A percentile compares a stretch with the other conserved stretches of the same genome.
Conservation (phyloP, 1,140 invertebrate species). For the Scaptomyza montana region DNA sequence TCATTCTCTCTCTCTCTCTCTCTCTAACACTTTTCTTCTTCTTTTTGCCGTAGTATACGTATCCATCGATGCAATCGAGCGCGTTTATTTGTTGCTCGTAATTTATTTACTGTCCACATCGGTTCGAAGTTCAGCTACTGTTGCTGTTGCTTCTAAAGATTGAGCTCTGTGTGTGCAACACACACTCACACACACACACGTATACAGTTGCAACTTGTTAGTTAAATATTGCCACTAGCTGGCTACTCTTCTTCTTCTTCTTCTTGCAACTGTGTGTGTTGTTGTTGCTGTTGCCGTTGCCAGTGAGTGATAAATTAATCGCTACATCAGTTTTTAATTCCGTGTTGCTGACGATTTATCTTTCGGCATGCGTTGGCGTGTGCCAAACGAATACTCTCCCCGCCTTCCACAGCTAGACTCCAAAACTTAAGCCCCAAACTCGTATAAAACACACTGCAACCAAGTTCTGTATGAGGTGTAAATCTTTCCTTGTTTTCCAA, state of each 20-base stretch:
- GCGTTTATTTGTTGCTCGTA: conserved; percentile 82
- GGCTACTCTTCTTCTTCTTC: conserved; percentile 60
- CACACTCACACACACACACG: neutral
- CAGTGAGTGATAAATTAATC: conserved; percentile 83
- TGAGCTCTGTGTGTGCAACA: conserved; percentile 3
- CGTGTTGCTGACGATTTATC: conserved; percentile 83
- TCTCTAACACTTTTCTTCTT: conserved; percentile 10
- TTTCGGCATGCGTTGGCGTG: conserved; percentile 68
- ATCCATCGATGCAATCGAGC: conserved; percentile 61
- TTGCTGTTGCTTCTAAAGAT: conserved; percentile 19
- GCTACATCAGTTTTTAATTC: conserved; percentile 84
- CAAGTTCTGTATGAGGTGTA: neutral
- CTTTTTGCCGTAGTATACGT: neutral
- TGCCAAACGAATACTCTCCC: conserved; percentile 31
- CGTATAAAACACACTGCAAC: conserved; percentile 27
- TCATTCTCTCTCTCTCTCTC: conserved; percentile 39
- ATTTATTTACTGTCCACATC: conserved; percentile 81
- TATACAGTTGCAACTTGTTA: conserved; percentile 66
- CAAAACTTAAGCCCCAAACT: neutral
- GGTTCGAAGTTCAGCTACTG: conserved; percentile 43
- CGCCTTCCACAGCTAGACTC: too few relatives aligned
- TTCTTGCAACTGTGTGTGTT: conserved; percentile 32
- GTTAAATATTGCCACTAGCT: conserved; percentile 74
- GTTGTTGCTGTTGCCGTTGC: conserved; percentile 31
- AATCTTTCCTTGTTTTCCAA: neutral